Evolutionary conservation across 2,888 invertebrate genomes (phyloP), one percentile per base, ranked within the genome.

Genomic region (Thymelicus sylvestris): DNA sequence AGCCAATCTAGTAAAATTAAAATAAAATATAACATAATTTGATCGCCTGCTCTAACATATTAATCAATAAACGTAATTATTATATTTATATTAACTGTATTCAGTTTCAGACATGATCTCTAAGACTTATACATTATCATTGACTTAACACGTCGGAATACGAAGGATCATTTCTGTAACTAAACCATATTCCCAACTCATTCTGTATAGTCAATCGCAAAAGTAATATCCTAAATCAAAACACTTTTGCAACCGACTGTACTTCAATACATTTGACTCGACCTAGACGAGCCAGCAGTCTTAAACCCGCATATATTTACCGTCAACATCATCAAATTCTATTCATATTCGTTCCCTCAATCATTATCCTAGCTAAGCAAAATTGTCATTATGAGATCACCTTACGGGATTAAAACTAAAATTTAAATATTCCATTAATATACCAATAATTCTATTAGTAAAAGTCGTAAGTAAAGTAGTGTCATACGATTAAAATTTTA

Each of bases 311-410:
- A 52, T 79, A 77, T 62, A 71, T 74, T 78, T 70, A 72, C 39
- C 68, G 70, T 69, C 59, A 66, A 76, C 61, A 68, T 72, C 61
- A 64, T 70, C 62, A 67, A 65, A 71, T 72, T 13, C 39, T 47
- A 39, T 63, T 52, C 24, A 48, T 31, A 48, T 10, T 24, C 8
- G 44, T 65, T 70, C 65, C 47, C 59, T 65, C 69, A 73, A 68
- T 71, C 72, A 67, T 78, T 81, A 82, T 79, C 67, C 80, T 83
- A 83, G 81, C 66, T 71, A 57, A 81, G 83, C 83, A 81, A 84
- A 80, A 84, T 84, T 83, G 83, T 85, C 81, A 77, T 6, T 78
- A 79, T 91, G 92, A 92, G 92, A 92, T 92, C 92, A 91, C 84
- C 81, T 83, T 84, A 74, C 65, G 75, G 74, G 76, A 77, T 75